Evolutionary conservation across 2,888 invertebrate species (phyloP), one percentile per base, ranked within the genome.

Genomic region (Lacanobia oleracea): DNA sequence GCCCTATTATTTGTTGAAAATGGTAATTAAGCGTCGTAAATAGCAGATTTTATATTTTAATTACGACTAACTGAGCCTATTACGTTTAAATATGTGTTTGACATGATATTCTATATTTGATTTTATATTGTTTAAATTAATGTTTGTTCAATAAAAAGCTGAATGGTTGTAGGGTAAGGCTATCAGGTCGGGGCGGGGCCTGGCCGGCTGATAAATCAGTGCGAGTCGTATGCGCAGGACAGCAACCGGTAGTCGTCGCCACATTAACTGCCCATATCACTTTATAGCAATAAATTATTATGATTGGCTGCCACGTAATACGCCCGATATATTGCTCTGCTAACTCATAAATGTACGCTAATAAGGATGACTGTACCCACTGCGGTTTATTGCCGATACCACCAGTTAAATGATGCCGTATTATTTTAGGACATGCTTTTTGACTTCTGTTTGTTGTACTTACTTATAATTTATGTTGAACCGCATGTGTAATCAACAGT

Each of bases 201-300:
- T 88, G 77, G 81, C 65, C 63, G 64, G 72, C 70, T 85, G 87
- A 86, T 88, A 88, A 88, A 89, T 89, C 85, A 85, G 77, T 73
- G 79, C 78, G 79, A 71, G 81, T 76, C 70, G 67, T 61, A 27
- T 57, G 67, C 77, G 71, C 69, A 72, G 83, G 69, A 82, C 79
- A 62, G n/a, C 43, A 53, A 51, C 48, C 64, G 73, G 64, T 69
- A 73, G 67, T 63, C 60, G 72, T 82, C 73, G 60, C 67, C 60
- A 72, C 67, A 88, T 88, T 90, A 88, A 89, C 88, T 87, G 86
- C 84, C 86, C 88, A 88, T 91, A 91, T 90, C 88, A 88, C 85
- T 91, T 88, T 88, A 91, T 90, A 88, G 87, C 86, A 88, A 92
- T 93, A 92, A 92, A 92, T 92, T 89, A 91, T 88, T 86, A 88